Evolutionary conservation across 2,797 vertebrate species (phyloP).

Genomic region (Gymnoscopelus braueri): DNA sequence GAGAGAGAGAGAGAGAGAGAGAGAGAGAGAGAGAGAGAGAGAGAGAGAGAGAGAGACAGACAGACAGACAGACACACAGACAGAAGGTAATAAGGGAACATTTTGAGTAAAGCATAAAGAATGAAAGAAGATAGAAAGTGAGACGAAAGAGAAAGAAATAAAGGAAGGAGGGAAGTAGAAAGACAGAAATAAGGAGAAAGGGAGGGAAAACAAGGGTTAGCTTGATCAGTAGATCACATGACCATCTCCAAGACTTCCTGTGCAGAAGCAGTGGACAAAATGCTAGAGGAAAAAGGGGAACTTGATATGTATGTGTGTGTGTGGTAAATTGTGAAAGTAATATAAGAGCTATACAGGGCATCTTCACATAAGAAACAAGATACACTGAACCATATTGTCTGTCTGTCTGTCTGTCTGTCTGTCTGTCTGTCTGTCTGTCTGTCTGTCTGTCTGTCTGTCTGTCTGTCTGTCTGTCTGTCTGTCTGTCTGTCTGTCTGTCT

Average conservation of each 20-base stretch:
- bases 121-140: background rate
- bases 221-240: constrained; percentile 15
- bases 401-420: background rate
- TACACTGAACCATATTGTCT: background rate
- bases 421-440: background rate
- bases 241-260: constrained; percentile 34
- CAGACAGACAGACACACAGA: background rate
- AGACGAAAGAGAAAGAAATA: background rate
- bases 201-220: background rate
- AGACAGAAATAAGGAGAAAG: background rate
- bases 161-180: background rate
- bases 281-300: constrained; percentile 41
- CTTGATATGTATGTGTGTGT: constrained; percentile 15
- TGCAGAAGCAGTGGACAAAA: constrained; percentile 9
- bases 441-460: background rate
- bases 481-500: constrained; percentile 6
- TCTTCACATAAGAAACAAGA: too few species aligned
- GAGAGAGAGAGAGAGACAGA: background rate
- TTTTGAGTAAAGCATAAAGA: too few species aligned
- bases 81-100: too few species aligned
- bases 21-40: background rate
- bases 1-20: constrained; percentile 8
- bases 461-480: background rate
- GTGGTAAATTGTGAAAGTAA: background rate
- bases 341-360: too few species aligned